Conservation (phyloP, 2,113 vertebrate species). For the Neolamprologus hecqui region DNA sequence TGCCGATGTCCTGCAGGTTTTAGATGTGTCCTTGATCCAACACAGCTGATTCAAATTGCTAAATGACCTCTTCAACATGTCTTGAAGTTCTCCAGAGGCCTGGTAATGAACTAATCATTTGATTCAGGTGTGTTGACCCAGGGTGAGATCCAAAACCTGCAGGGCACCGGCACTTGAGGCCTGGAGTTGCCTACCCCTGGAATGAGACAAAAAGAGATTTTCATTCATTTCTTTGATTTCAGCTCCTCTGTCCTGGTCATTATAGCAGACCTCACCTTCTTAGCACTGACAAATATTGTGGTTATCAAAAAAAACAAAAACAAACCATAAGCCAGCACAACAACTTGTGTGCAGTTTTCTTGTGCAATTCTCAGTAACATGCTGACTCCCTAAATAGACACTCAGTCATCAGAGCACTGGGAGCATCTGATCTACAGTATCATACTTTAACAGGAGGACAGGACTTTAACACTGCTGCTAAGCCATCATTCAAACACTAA, state of each 20-base stretch:
- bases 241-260: background rate
- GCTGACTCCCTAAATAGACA: background rate
- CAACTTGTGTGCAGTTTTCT: background rate
- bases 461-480: background rate
- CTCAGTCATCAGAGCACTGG: background rate
- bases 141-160: too few relatives aligned
- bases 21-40: too few relatives aligned
- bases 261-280: background rate
- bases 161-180: too few relatives aligned
- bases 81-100: too few relatives aligned
- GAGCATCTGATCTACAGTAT: background rate
- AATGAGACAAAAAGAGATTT: background rate
- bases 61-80: too few relatives aligned
- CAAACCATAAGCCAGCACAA: background rate
- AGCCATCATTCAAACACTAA: background rate
- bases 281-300: background rate
- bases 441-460: background rate
- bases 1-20: too few relatives aligned
- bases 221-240: background rate
- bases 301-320: rapidly evolving
- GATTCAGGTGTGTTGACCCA: too few relatives aligned
- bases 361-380: background rate
- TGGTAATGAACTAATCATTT: too few relatives aligned
- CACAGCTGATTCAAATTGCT: too few relatives aligned
- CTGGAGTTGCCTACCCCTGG: too few relatives aligned